Conservation (phyloP, 2,888 invertebrate genomes). For the Anoplius nigerrimus region DNA sequence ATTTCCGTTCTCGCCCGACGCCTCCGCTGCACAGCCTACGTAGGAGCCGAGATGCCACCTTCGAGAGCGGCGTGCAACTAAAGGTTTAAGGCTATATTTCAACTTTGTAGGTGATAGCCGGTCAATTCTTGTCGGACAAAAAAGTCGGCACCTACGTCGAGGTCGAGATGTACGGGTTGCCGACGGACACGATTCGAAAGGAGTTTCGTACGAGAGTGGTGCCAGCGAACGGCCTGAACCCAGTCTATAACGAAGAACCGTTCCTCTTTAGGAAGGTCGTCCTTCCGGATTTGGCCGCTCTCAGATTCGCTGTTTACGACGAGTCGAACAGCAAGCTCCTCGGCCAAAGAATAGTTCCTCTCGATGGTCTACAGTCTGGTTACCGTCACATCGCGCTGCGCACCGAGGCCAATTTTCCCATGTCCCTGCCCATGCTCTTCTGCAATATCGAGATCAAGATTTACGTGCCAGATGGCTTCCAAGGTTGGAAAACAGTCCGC, state of each 20-base stretch:
- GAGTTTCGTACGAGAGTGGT: slow-evolving; percentile 98
- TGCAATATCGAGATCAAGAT: slow-evolving; percentile 99
- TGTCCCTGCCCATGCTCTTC: slow-evolving; percentile 99
- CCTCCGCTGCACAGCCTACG: too few relatives aligned
- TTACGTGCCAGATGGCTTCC: slow-evolving; percentile 99
- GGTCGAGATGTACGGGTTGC: slow-evolving; percentile 98
- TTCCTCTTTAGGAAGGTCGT: slow-evolving; percentile 99
- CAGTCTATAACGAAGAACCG: slow-evolving; percentile 98
- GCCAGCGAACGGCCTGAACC: slow-evolving; percentile 98
- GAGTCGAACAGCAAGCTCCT: slow-evolving; percentile 94
- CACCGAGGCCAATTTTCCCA: slow-evolving; percentile 99
- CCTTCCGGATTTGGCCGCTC: slow-evolving; percentile 96
- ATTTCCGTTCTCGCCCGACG: background rate
- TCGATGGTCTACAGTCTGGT: slow-evolving; percentile 98
- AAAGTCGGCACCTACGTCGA: slow-evolving; percentile 99
- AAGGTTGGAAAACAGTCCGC: slow-evolving; percentile 78
- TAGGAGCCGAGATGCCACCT: too few relatives aligned
- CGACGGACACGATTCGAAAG: slow-evolving; percentile 98
- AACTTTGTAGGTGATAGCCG: slow-evolving; percentile 90
- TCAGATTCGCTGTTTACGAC: slow-evolving; percentile 98
- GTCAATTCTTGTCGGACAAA: slow-evolving; percentile 99
- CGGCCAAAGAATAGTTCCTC: slow-evolving; percentile 96
- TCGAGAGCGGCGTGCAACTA: too few relatives aligned
- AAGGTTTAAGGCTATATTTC: background rate
- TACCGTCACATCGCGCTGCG: slow-evolving; percentile 98